A percentile compares a stretch with the other conserved stretches of the same genome.
Evolutionary conservation across 2,888 invertebrate genomes (phyloP).

Genomic region (Silvanus unidentatus): DNA sequence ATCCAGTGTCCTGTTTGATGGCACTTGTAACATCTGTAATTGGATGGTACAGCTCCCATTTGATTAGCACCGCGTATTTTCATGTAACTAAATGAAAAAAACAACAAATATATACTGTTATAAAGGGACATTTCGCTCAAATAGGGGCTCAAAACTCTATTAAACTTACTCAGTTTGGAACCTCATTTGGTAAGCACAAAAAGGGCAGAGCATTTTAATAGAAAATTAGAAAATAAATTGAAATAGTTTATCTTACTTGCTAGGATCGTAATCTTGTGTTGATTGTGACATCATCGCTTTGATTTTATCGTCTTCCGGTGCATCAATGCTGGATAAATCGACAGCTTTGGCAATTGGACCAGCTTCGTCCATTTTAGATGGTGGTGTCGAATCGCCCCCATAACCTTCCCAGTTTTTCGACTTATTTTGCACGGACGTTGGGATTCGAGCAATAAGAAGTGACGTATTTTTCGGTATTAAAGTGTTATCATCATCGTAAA

Average conservation of each 20-base stretch:
- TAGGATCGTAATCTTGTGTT: slow-evolving; percentile 93
- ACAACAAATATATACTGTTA: slow-evolving; percentile 1
- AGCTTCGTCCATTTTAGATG: slow-evolving; percentile 40
- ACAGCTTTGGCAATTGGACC: slow-evolving; percentile 61
- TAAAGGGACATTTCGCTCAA: neutral
- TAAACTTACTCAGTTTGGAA: no score
- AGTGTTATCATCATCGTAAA: slow-evolving; percentile 83
- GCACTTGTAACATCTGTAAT: slow-evolving; percentile 92
- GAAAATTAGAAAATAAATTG: neutral
- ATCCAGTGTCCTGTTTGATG: slow-evolving; percentile 96
- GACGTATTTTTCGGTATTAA: slow-evolving; percentile 97
- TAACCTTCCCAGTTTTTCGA: slow-evolving; percentile 61
- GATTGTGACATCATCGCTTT: slow-evolving; percentile 97
- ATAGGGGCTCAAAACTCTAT: neutral
- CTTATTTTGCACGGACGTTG: slow-evolving; percentile 72
- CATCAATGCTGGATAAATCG: slow-evolving; percentile 83
- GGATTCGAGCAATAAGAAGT: slow-evolving; percentile 88
- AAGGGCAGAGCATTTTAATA: neutral
- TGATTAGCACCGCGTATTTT: slow-evolving; percentile 84
- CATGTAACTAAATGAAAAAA: slow-evolving; percentile 65
- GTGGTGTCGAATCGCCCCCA: slow-evolving; percentile 46
- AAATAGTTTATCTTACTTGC: slow-evolving; percentile 89
- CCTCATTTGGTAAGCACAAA: neutral
- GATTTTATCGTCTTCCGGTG: slow-evolving; percentile 96
- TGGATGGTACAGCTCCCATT: slow-evolving; percentile 83